Conservation (phyloP, 1,140 invertebrate species). For the Leptonema lineaticorne region DNA sequence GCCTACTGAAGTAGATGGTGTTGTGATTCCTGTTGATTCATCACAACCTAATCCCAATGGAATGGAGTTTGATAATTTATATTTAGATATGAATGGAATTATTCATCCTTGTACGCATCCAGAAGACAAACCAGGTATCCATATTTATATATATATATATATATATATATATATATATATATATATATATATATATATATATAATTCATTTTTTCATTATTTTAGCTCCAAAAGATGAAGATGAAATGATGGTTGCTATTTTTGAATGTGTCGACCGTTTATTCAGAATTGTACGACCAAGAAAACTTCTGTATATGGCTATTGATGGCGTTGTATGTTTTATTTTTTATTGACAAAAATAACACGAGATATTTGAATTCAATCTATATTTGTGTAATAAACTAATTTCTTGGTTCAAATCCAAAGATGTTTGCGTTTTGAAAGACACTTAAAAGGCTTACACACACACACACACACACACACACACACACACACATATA, state of each 20-base stretch:
- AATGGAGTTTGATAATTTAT: slow-evolving; percentile 97
- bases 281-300: slow-evolving; percentile 92
- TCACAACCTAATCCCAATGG: slow-evolving; percentile 94
- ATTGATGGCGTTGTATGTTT: slow-evolving; percentile 94
- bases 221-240: slow-evolving; percentile 92
- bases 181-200: too few relatives aligned
- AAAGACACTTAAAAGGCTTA: too few relatives aligned
- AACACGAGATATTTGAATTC: too few relatives aligned
- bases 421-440: too few relatives aligned
- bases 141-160: not conserved
- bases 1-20: slow-evolving; percentile 63
- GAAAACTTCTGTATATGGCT: slow-evolving; percentile 97
- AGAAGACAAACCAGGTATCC: slow-evolving; percentile 72
- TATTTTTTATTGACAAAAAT: too few relatives aligned
- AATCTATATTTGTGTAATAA: too few relatives aligned
- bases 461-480: too few relatives aligned
- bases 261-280: slow-evolving; percentile 98
- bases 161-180: too few relatives aligned
- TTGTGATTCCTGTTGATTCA: slow-evolving; percentile 74
- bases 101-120: slow-evolving; percentile 99
- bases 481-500: too few relatives aligned
- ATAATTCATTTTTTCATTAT: too few relatives aligned
- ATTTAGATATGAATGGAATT: slow-evolving; percentile 99
- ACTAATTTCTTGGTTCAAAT: too few relatives aligned
- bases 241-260: slow-evolving; percentile 99